These are phyloP conservation scores for Neomicropteryx cornuta DNA, from an alignment of 1,140 invertebrate species.

Conservation along the genomic window DNA sequence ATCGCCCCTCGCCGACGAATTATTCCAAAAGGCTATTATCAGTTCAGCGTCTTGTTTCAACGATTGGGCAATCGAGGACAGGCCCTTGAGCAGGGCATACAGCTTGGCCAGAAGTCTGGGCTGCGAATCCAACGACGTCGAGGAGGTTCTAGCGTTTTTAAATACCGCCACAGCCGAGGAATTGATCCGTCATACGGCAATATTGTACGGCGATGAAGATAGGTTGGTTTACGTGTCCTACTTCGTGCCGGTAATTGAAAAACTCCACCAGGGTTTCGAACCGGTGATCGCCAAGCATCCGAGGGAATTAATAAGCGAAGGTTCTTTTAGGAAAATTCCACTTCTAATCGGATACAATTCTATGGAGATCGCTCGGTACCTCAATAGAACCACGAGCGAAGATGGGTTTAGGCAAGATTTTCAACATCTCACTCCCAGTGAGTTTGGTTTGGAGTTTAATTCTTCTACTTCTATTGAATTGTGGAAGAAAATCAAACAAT, in stretches of 20 bases:
- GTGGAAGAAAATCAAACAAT: constrained; percentile 22
- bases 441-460: constrained; percentile 24
- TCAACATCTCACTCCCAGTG: constrained; percentile 24
- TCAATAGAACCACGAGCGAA: constrained; percentile 7
- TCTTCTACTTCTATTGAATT: constrained; percentile 22
- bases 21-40: constrained; percentile 51
- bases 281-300: constrained; percentile 24
- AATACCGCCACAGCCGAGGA: constrained; percentile 22
- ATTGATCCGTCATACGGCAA: too few relatives aligned
- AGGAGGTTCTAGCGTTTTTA: constrained; percentile 28
- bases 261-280: constrained; percentile 28
- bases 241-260: constrained; percentile 28
- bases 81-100: constrained; percentile 27
- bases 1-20: constrained; percentile 35
- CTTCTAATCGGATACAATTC: constrained; percentile 27
- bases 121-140: constrained; percentile 22
- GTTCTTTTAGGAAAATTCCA: constrained; percentile 25
- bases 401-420: constrained; percentile 24
- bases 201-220: too few relatives aligned
- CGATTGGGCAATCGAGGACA: constrained; percentile 39
- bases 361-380: constrained; percentile 15
- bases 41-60: constrained; percentile 56
- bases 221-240: constrained; percentile 2
- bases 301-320: constrained; percentile 24
- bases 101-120: constrained; percentile 22